A percentile compares a stretch with the other conserved stretches of the same genome.
phyloP scores from a whole-genome alignment of 2,888 invertebrate genomes.

The Plebejus argus region DNA sequence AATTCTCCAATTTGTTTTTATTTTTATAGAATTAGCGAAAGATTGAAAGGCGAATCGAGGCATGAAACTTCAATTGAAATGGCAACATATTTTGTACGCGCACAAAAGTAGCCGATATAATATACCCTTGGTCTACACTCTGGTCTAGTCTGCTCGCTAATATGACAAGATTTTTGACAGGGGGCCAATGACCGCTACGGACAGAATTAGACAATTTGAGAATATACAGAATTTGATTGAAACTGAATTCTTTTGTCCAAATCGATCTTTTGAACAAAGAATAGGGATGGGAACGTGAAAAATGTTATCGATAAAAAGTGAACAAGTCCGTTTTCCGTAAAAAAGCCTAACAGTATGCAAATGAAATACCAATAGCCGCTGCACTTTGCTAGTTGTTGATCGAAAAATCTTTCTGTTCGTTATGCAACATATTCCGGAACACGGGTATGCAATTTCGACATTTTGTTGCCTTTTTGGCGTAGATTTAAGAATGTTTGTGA shows the following conservation, averaged over 20 bases:
- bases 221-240: not conserved
- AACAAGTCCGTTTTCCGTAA: not conserved
- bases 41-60: too few species aligned
- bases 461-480: constrained; percentile 25
- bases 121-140: too few species aligned
- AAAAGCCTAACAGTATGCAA: constrained; percentile 12
- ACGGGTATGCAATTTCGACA: constrained; percentile 6
- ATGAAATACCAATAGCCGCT: constrained; percentile 32
- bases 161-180: too few species aligned
- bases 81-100: too few species aligned
- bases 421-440: constrained; percentile 30
- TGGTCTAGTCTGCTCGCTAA: too few species aligned
- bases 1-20: not conserved
- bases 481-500: not conserved
- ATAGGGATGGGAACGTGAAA: constrained; percentile 4
- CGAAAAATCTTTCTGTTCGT: constrained; percentile 31
- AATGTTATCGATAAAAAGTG: constrained; percentile 17
- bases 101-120: too few species aligned
- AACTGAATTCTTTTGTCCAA: not conserved
- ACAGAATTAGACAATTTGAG: too few species aligned
- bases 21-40: too few species aligned
- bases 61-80: too few species aligned
- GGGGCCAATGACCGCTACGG: too few species aligned
- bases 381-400: constrained; percentile 33
- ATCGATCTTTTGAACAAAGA: not conserved